phyloP scores from a whole-genome alignment of 2,797 vertebrate genomes.

The Hozukius guyotensis region DNA sequence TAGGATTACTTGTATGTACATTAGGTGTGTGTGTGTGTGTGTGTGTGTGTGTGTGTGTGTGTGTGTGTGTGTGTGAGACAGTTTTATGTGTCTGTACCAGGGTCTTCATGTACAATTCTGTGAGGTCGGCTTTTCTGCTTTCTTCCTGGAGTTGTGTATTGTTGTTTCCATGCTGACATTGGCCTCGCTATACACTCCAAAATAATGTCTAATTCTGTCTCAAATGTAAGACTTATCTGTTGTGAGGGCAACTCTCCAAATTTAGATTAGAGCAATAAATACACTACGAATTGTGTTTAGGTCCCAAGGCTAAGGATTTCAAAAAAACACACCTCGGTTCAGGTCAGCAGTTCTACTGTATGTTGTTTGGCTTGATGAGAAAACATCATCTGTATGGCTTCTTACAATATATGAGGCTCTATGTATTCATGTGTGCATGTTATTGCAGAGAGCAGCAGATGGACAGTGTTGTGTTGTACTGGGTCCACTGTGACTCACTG shows the following conservation, averaged over 20 bases:
- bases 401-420: not conserved
- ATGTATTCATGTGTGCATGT: conserved; percentile 2
- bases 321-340: not conserved
- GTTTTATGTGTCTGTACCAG: not conserved
- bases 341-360: too few species aligned
- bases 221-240: not conserved
- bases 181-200: not conserved
- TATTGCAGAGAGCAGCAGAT: conserved; percentile 44
- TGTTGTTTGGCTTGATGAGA: not conserved
- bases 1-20: too few species aligned
- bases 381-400: not conserved
- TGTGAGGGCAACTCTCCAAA: conserved; percentile 11
- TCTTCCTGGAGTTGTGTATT: not conserved
- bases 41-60: not conserved
- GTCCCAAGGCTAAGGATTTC: not conserved
- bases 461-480: conserved; percentile 43
- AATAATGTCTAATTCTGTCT: conserved; percentile 1
- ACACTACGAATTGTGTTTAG: not conserved
- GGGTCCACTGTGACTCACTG: conserved; percentile 60
- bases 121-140: not conserved
- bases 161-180: not conserved
- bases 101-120: not conserved
- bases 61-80: not conserved
- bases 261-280: not conserved
- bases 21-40: too few species aligned